A percentile compares a stretch with the other conserved stretches of the same genome.
phyloP scores from a whole-genome alignment of 2,797 vertebrate genomes.

The Lacerta bilineata region DNA sequence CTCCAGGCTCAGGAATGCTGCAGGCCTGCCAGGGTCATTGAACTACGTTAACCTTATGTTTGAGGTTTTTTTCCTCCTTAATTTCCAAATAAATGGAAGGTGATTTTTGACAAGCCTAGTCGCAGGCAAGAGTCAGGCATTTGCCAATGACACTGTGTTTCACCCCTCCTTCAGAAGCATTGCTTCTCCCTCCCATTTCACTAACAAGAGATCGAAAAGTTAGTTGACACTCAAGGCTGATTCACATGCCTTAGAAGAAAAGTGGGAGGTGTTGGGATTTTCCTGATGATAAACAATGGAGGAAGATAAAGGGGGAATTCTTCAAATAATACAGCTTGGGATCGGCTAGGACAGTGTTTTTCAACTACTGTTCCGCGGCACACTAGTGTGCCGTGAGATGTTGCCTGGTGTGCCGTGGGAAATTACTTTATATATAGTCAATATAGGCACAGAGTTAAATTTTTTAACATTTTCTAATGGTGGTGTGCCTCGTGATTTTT shows the following conservation, averaged over 20 bases:
- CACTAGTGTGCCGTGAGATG: too few species aligned
- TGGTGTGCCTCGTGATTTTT: too few species aligned
- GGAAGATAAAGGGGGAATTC: neutral
- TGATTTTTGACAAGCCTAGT: constrained; percentile 58
- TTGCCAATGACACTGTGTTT: constrained; percentile 53
- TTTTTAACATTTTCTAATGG: too few species aligned
- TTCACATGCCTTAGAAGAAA: neutral
- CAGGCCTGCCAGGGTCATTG: neutral
- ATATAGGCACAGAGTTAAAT: too few species aligned
- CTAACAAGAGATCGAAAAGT: neutral
- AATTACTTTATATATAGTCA: too few species aligned
- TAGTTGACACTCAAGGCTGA: neutral
- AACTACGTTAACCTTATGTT: neutral
- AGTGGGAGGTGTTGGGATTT: neutral
- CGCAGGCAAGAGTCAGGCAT: neutral
- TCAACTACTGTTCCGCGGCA: too few species aligned
- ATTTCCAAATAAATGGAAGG: constrained; percentile 70
- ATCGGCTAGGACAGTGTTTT: too few species aligned
- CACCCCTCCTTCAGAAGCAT: neutral
- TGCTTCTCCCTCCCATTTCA: neutral
- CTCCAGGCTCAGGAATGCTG: neutral
- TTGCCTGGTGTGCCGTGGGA: too few species aligned
- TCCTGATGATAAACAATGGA: neutral
- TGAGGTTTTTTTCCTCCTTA: constrained; percentile 26
- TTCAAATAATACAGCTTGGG: neutral